Evolutionary conservation across 2,113 vertebrate species (phyloP), one percentile per base, ranked within the genome.

Genomic region (Coregonus clupeaformis): DNA sequence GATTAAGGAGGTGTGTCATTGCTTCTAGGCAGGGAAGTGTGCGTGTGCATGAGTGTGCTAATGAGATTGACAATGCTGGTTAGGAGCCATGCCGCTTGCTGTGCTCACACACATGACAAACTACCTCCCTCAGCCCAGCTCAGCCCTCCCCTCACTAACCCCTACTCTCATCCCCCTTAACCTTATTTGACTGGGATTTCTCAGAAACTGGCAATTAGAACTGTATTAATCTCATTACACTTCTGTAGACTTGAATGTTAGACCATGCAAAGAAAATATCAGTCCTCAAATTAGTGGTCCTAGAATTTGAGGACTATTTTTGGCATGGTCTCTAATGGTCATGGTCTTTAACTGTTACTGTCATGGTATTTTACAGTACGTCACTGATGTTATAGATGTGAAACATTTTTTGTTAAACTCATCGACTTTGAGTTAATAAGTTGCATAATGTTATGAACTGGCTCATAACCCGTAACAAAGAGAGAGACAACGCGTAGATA

Each of bases 51-150:
- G 5, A 66, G 32, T 76, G 73, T 68, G 69, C 52, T 86, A 82
- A 88, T 80, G 80, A 83, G 77, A 86, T 81, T 84, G 75, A 78
- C 75, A 75, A 67, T 65, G 71, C 42, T 60, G n/a, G 57, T 57
- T 69, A 73, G 66, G 78, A 80, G 24, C 72, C 66, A 18, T 69
- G 72, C 57, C 76, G 73, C 32, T 83, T 24, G 42, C 71, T 22
- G 12, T 14, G 49, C 49, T 52, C 14, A 52, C 12, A 18, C 49
- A 52, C 49, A 52, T 4, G 13, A 52, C 25, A 25, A 22, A 27
- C 45, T 13, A 13, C 11, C 47, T 25, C 24, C 36, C 45, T 22
- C 68, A 72, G 29, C 30, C 2, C 36, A 12, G 36, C 36, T 42
- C 36, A 42, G 9, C 36, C 36, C n/a, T 25, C 7, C 52, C 55